Evolutionary conservation across 1,140 invertebrate species (phyloP).

Genomic region (Chionoecetes opilio): DNA sequence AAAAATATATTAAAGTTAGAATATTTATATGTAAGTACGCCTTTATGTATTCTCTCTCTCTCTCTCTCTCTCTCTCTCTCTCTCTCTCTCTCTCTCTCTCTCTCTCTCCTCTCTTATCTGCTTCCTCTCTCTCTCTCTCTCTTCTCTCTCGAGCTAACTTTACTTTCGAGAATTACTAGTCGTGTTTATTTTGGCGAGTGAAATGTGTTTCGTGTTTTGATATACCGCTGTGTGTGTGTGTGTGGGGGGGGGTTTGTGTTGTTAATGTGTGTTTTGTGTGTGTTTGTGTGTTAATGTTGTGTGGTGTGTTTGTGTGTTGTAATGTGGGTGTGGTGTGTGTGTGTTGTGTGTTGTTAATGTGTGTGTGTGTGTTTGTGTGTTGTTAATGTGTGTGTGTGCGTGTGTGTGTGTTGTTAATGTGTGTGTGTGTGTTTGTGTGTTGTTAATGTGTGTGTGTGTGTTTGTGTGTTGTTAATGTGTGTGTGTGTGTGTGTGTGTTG

Average conservation of each 20-base stretch:
- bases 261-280: background rate
- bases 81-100: background rate
- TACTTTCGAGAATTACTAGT: slow-evolving; percentile 2
- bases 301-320: background rate
- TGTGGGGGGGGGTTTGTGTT: background rate
- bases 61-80: background rate
- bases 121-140: too few species aligned
- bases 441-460: too few species aligned
- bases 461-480: too few species aligned
- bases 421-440: too few species aligned
- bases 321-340: background rate
- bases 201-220: slow-evolving; percentile 10
- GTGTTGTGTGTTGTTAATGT: background rate
- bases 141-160: background rate
- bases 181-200: slow-evolving; percentile 19
- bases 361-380: background rate
- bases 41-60: too few species aligned
- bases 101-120: background rate
- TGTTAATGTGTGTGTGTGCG: background rate
- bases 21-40: too few species aligned
- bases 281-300: slow-evolving; percentile 14
- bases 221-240: slow-evolving; percentile 4
- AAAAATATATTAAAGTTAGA: too few species aligned
- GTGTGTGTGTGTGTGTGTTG: too few species aligned
- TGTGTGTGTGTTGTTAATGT: too few species aligned